These are phyloP conservation scores for Colletes collaris DNA, from an alignment of 2,888 invertebrate genomes.

Conservation along the genomic window DNA sequence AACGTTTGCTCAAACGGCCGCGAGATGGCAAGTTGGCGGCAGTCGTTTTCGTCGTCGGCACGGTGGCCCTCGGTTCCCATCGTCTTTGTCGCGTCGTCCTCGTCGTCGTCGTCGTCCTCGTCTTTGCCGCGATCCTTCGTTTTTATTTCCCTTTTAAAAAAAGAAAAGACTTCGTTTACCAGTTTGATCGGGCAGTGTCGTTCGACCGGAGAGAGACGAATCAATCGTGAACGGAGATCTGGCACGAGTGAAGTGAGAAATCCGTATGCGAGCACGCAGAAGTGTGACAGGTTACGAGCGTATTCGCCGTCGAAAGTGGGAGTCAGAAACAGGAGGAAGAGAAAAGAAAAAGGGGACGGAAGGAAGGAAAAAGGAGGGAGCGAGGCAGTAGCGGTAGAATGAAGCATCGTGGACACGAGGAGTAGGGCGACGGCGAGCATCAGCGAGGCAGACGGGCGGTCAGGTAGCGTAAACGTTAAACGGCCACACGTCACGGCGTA, in stretches of 20 bases:
- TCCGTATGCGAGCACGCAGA: constrained; percentile 43
- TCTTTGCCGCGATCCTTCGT: constrained; percentile 34
- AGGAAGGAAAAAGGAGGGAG: constrained; percentile 21
- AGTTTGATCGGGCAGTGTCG: background rate
- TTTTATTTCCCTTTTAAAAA: constrained; percentile 7
- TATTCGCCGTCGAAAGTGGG: constrained; percentile 17
- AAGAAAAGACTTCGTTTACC: background rate
- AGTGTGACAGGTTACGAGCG: constrained; percentile 49
- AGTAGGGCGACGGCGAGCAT: constrained; percentile 44
- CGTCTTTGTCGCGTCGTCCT: constrained; percentile 31
- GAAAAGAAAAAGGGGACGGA: constrained; percentile 25
- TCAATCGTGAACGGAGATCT: constrained; percentile 12
- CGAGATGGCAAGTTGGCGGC: constrained; percentile 51
- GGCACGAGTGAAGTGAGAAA: constrained; percentile 25
- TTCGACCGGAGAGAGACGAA: background rate
- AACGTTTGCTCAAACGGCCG: constrained; percentile 25
- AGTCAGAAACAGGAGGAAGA: constrained; percentile 25
- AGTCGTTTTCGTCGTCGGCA: constrained; percentile 32
- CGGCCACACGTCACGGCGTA: constrained; percentile 32
- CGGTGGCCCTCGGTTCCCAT: constrained; percentile 27
- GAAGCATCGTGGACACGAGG: constrained; percentile 41
- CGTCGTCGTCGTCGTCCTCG: constrained; percentile 9
- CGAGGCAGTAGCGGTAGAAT: constrained; percentile 39
- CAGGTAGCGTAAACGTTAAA: constrained; percentile 61
- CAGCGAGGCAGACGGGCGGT: constrained; percentile 36